Evolutionary conservation across 2,888 invertebrate genomes (phyloP).

Genomic region (Troilus luridus): DNA sequence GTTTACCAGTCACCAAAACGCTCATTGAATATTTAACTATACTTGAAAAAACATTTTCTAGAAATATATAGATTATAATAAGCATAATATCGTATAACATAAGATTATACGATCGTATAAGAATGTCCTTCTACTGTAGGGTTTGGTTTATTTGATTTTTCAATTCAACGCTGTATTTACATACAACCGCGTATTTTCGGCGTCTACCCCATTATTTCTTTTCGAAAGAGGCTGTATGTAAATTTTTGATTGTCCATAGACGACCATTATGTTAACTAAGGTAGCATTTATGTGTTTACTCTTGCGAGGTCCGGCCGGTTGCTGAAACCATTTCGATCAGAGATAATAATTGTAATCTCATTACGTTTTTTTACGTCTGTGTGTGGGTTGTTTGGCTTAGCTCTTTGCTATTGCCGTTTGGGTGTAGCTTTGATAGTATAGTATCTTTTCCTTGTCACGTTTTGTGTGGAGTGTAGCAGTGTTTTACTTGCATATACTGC

Average conservation of each 20-base stretch:
- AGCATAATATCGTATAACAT: no score
- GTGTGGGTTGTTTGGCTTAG: background rate
- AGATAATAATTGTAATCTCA: background rate
- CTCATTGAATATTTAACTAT: no score
- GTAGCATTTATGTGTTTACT: constrained; percentile 6
- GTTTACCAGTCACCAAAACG: no score
- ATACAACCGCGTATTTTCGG: background rate
- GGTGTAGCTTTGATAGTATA: background rate
- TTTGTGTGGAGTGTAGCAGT: no score
- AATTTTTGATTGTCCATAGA: constrained; percentile 16
- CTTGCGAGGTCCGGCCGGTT: background rate
- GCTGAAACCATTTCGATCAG: background rate
- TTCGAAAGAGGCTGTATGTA: constrained; percentile 14
- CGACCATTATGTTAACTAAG: constrained; percentile 2
- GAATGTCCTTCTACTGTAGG: no score
- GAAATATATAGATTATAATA: no score
- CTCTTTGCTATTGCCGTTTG: background rate
- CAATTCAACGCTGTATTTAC: background rate
- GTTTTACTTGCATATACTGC: no score
- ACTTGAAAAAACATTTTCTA: no score
- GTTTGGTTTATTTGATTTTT: background rate
- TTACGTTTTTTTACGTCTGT: constrained; percentile 3
- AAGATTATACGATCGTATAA: no score
- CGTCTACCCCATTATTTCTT: background rate
- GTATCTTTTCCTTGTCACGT: no score